Evolutionary conservation across 2,797 vertebrate genomes (phyloP).

Genomic region (Tangara arthus): DNA sequence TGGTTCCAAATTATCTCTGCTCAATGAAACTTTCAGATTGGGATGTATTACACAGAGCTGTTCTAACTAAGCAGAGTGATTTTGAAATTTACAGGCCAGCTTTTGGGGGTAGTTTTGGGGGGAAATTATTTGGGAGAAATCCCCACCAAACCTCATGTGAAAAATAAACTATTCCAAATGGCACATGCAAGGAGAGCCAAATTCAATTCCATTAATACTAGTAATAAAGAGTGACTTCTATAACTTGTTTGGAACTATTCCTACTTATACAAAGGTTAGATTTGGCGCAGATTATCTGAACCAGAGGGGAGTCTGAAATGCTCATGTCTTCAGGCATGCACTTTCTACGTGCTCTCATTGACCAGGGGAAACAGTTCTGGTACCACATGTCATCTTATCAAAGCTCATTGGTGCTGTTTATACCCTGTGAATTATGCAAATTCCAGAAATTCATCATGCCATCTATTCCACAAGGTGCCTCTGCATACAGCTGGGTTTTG

Average conservation of each 20-base stretch:
- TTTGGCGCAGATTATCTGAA: conserved; percentile 26
- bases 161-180: conserved; percentile 58
- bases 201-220: conserved; percentile 42
- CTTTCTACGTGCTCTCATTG: neutral
- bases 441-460: conserved; percentile 24
- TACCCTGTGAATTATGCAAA: neutral
- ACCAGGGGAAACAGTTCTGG: neutral
- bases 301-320: conserved; percentile 37
- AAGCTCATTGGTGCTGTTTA: neutral
- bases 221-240: conserved; percentile 39
- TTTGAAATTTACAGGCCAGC: conserved; percentile 6
- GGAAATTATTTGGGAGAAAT: conserved; percentile 25
- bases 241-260: conserved; percentile 47
- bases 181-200: conserved; percentile 26
- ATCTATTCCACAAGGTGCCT: conserved; percentile 24
- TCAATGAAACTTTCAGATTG: neutral
- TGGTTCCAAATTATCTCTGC: neutral
- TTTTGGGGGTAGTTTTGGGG: neutral
- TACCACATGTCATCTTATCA: conserved; percentile 4
- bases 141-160: conserved; percentile 48
- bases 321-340: neutral
- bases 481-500: conserved; percentile 39
- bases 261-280: conserved; percentile 42
- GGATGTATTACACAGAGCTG: conserved; percentile 5
- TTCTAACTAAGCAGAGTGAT: conserved; percentile 22